Evolutionary conservation across 2,888 invertebrate genomes (phyloP).

Genomic region (Clitarchus hookeri): DNA sequence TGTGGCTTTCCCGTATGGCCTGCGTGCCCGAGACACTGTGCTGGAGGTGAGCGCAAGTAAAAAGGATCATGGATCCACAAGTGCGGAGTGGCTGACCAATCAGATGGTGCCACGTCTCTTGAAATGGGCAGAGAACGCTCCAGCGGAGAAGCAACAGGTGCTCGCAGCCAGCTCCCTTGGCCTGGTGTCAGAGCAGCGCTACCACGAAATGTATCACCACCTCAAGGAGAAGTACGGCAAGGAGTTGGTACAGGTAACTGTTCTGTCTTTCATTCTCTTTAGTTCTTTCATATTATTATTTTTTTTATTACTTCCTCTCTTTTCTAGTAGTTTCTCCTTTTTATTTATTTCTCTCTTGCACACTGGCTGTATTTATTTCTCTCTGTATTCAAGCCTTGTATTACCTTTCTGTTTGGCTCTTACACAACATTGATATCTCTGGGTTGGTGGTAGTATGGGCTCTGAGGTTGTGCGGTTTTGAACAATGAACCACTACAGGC

Average conservation of each 20-base stretch:
- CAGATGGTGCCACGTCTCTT: constrained; percentile 51
- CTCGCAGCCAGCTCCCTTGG: constrained; percentile 61
- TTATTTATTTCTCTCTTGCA: too few species aligned
- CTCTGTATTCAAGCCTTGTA: too few species aligned
- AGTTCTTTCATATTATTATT: too few species aligned
- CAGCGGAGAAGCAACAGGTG: background rate
- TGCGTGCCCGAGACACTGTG: background rate
- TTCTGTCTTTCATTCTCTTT: constrained; percentile 18
- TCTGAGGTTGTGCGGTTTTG: too few species aligned
- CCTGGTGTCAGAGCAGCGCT: constrained; percentile 69
- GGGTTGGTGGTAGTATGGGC: too few species aligned
- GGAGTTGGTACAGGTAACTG: constrained; percentile 68
- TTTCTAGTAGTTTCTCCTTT: too few species aligned
- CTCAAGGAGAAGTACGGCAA: constrained; percentile 80
- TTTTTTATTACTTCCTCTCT: too few species aligned
- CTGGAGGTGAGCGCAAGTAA: background rate
- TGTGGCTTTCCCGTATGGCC: background rate
- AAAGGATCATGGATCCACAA: constrained; percentile 29
- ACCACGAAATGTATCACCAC: constrained; percentile 70
- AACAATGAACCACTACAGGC: too few species aligned
- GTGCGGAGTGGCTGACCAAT: constrained; percentile 58
- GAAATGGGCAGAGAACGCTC: constrained; percentile 59
- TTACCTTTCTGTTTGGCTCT: too few species aligned
- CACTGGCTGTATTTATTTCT: too few species aligned
- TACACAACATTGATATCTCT: too few species aligned